These are phyloP conservation scores for Oryctes rhinoceros DNA, from an alignment of 1,140 invertebrate species.

Conservation along the genomic window DNA sequence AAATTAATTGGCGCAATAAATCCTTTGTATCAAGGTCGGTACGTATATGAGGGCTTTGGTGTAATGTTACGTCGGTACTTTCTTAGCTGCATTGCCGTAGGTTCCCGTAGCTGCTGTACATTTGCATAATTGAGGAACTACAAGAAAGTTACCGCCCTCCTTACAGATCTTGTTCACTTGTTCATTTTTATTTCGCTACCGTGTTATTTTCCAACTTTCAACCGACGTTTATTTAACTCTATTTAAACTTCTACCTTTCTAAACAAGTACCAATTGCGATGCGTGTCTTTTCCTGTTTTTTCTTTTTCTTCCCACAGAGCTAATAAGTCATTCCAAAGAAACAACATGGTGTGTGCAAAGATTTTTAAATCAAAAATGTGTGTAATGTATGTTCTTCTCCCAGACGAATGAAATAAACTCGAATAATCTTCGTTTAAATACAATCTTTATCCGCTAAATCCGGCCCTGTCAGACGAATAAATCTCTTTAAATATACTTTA, in stretches of 20 bases:
- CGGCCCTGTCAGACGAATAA: neutral
- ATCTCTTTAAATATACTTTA: neutral
- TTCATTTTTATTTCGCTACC: slow-evolving; percentile 6
- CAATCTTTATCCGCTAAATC: neutral
- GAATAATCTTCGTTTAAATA: no score
- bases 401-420: no score
- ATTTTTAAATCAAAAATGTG: no score
- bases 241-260: slow-evolving; percentile 20
- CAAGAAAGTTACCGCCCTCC: slow-evolving; percentile 28
- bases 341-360: no score
- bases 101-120: neutral
- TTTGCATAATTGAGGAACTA: slow-evolving; percentile 31
- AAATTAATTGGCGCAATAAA: slow-evolving; percentile 25
- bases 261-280: slow-evolving; percentile 27
- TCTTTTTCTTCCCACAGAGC: neutral
- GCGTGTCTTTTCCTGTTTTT: neutral
- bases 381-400: no score
- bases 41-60: neutral
- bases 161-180: slow-evolving; percentile 25
- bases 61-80: neutral
- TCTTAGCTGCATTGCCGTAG: slow-evolving; percentile 8
- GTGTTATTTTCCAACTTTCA: slow-evolving; percentile 18
- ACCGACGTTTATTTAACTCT: slow-evolving; percentile 24
- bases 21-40: neutral
- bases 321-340: no score